Evolutionary conservation across 1,140 invertebrate genomes (phyloP).

Genomic region (Spodoptera frugiperda): DNA sequence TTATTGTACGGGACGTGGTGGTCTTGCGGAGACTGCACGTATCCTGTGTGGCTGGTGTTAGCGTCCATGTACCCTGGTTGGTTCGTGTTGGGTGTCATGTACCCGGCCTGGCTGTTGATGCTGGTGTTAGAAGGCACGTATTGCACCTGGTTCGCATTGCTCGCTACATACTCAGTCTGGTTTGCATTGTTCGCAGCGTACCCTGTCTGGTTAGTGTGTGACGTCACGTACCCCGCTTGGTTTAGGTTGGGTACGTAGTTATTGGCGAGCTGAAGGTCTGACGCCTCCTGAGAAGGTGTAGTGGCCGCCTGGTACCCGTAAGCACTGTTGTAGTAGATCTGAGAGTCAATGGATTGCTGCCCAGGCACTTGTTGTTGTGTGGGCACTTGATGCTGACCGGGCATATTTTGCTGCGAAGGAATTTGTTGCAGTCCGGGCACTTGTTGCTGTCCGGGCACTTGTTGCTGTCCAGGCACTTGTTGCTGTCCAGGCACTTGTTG

Average conservation of each 20-base stretch:
- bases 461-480: too few relatives aligned
- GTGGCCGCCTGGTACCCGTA: slow-evolving; percentile 84
- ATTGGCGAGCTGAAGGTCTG: slow-evolving; percentile 52
- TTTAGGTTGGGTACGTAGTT: slow-evolving; percentile 3
- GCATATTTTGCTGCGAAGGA: slow-evolving; percentile 46
- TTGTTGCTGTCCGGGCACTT: too few relatives aligned
- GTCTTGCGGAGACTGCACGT: slow-evolving; percentile 72
- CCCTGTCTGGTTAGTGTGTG: not conserved
- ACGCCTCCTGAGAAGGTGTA: slow-evolving; percentile 59
- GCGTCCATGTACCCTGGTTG: slow-evolving; percentile 48
- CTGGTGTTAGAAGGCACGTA: too few relatives aligned
- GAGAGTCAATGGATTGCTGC: slow-evolving; percentile 59
- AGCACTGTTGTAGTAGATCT: slow-evolving; percentile 84
- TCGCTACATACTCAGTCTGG: too few relatives aligned
- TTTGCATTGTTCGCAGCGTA: not conserved
- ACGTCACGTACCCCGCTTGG: not conserved
- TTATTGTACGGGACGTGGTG: slow-evolving; percentile 67
- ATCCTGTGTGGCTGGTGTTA: slow-evolving; percentile 72
- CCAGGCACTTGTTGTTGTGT: slow-evolving; percentile 48
- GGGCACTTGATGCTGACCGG: slow-evolving; percentile 36
- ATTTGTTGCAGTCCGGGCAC: too few relatives aligned
- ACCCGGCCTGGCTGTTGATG: too few relatives aligned
- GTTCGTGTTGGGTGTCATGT: not conserved
- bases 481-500: too few relatives aligned
- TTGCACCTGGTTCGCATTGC: too few relatives aligned